phyloP scores from a whole-genome alignment of 2,113 vertebrate species.

The Neotoma lepida region DNA sequence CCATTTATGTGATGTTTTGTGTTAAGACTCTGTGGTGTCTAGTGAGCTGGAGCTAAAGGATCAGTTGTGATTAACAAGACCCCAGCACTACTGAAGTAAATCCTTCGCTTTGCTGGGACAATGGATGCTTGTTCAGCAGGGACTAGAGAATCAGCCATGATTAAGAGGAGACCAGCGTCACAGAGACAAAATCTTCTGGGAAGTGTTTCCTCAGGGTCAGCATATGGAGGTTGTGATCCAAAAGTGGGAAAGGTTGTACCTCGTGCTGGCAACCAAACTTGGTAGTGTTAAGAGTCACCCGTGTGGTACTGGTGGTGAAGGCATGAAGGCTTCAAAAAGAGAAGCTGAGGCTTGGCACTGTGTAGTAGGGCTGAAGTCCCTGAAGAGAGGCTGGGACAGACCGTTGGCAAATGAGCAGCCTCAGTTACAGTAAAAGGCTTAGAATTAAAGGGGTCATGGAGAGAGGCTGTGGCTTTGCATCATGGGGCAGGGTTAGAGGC shows the following conservation, averaged over 20 bases:
- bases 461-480: not conserved
- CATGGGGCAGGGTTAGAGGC: not conserved
- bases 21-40: not conserved
- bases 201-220: not conserved
- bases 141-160: not conserved
- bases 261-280: not conserved
- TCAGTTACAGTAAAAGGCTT: not conserved
- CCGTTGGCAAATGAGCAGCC: not conserved
- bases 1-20: not conserved
- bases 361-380: not conserved
- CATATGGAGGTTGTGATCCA: not conserved
- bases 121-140: not conserved
- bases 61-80: not conserved
- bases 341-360: not conserved
- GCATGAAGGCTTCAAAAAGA: not conserved
- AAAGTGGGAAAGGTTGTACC: too few relatives aligned
- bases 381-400: not conserved
- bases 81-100: not conserved
- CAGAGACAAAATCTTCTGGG: not conserved
- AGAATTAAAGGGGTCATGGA: not conserved
- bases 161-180: not conserved
- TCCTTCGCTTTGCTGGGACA: too few relatives aligned
- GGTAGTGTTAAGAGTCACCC: not conserved
- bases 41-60: too few relatives aligned
- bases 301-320: not conserved